Conservation (phyloP, 2,888 invertebrate genomes). For the Dicranocentrus wangi region DNA sequence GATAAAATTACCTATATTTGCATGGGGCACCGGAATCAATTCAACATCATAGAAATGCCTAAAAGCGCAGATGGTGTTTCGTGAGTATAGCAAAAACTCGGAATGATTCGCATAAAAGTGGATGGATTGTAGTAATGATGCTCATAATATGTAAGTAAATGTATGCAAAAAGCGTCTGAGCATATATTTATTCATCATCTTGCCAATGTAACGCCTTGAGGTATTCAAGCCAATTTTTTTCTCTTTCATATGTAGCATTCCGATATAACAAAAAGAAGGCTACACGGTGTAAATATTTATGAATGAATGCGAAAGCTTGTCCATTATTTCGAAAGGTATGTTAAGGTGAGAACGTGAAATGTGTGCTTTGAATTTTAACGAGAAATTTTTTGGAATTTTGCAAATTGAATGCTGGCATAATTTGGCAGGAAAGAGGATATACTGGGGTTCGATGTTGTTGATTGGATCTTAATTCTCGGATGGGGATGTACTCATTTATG, state of each 20-base stretch:
- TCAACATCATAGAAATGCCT: too few species aligned
- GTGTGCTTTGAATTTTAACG: conserved; percentile 45
- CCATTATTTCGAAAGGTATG: conserved; percentile 49
- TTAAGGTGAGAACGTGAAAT: conserved; percentile 58
- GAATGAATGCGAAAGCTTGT: conserved; percentile 44
- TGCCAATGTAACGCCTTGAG: conserved; percentile 18
- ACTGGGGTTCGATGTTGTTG: neutral
- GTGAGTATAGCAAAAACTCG: too few species aligned
- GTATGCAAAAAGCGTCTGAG: conserved; percentile 21
- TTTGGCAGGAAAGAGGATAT: neutral
- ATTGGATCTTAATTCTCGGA: conserved; percentile 13
- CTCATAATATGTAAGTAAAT: neutral
- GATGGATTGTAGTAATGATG: neutral
- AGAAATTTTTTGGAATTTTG: conserved; percentile 19
- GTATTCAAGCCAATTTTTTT: conserved; percentile 6
- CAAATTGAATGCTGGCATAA: conserved; percentile 25
- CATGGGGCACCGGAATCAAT: too few species aligned
- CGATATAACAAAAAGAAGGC: conserved; percentile 25
- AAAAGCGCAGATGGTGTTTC: neutral
- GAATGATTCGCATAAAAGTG: too few species aligned
- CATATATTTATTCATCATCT: conserved; percentile 17
- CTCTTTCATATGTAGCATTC: conserved; percentile 9
- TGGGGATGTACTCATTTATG: too few species aligned
- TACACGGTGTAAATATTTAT: conserved; percentile 49
- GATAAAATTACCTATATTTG: too few species aligned